These are phyloP conservation scores for Clarias magur DNA, from an alignment of 2,113 vertebrate genomes.

Conservation along the genomic window DNA sequence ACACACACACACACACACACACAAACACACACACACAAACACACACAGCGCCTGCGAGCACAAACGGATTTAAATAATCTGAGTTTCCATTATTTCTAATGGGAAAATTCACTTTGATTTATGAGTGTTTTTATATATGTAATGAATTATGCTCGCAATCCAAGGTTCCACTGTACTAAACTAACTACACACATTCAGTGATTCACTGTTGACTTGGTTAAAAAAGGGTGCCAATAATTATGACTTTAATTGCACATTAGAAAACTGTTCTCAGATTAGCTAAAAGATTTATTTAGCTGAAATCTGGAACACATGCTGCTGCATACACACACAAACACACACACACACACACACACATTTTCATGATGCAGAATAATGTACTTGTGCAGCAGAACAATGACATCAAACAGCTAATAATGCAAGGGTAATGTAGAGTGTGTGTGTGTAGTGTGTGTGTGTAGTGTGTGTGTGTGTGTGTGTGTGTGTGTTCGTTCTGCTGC, in stretches of 20 bases:
- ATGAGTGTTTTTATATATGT: too few relatives aligned
- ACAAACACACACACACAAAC: too few relatives aligned
- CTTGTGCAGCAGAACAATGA: not conserved
- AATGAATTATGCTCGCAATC: too few relatives aligned
- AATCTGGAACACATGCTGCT: not conserved
- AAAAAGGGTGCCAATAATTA: not conserved
- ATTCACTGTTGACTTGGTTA: not conserved
- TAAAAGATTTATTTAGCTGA: not conserved
- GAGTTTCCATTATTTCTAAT: too few relatives aligned
- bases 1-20: too few relatives aligned
- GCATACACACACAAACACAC: not conserved
- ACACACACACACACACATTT: not conserved
- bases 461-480: not conserved
- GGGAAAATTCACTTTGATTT: too few relatives aligned
- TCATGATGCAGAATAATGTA: not conserved
- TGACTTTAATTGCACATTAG: not conserved
- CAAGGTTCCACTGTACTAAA: too few relatives aligned
- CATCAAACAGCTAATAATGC: not conserved
- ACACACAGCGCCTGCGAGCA: too few relatives aligned
- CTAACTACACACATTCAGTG: too few relatives aligned
- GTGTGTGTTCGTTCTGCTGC: not conserved
- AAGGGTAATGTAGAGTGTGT: not conserved
- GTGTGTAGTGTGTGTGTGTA: conserved; percentile 17
- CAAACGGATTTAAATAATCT: too few relatives aligned
- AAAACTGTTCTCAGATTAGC: not conserved